phyloP scores from a whole-genome alignment of 1,140 invertebrate species.

The Drosophila sulfurigaster region DNA sequence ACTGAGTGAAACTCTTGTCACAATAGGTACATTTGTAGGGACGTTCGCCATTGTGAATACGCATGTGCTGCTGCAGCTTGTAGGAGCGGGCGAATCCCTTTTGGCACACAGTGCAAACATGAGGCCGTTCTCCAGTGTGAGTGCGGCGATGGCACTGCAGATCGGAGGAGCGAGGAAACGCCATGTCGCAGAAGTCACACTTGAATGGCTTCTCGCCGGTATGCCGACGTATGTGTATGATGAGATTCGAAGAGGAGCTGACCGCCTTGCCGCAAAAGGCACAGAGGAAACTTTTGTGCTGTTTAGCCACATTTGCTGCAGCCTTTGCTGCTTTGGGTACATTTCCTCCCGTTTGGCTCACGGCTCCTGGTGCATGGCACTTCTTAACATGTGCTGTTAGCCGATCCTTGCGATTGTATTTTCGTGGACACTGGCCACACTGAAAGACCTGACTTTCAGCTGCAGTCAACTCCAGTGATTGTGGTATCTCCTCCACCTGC shows the following conservation, averaged over 20 bases:
- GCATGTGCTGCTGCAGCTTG: slow-evolving; percentile 88
- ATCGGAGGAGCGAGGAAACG: slow-evolving; percentile 81
- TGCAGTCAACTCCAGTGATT: neutral
- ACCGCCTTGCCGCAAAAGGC: slow-evolving; percentile 87
- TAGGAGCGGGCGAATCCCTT: slow-evolving; percentile 86
- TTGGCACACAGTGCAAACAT: slow-evolving; percentile 86
- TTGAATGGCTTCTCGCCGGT: slow-evolving; percentile 85
- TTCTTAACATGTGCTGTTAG: slow-evolving; percentile 74
- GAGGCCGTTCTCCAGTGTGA: slow-evolving; percentile 87
- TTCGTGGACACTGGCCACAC: slow-evolving; percentile 86
- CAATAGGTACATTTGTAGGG: slow-evolving; percentile 87
- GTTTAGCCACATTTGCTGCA: slow-evolving; percentile 39
- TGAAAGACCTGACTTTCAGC: slow-evolving; percentile 83
- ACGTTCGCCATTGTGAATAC: slow-evolving; percentile 87
- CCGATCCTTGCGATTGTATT: slow-evolving; percentile 86
- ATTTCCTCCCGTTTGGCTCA: neutral
- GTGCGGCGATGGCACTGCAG: slow-evolving; percentile 86
- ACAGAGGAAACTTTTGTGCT: slow-evolving; percentile 84
- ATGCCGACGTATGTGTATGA: slow-evolving; percentile 87
- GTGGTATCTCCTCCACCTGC: slow-evolving; percentile 15
- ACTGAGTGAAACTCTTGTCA: slow-evolving; percentile 87
- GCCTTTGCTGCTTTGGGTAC: neutral
- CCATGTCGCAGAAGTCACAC: slow-evolving; percentile 79
- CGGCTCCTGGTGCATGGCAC: slow-evolving; percentile 43
- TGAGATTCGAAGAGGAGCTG: slow-evolving; percentile 87